phyloP scores from a whole-genome alignment of 2,888 invertebrate genomes.

The Aproaerema taeniolella region DNA sequence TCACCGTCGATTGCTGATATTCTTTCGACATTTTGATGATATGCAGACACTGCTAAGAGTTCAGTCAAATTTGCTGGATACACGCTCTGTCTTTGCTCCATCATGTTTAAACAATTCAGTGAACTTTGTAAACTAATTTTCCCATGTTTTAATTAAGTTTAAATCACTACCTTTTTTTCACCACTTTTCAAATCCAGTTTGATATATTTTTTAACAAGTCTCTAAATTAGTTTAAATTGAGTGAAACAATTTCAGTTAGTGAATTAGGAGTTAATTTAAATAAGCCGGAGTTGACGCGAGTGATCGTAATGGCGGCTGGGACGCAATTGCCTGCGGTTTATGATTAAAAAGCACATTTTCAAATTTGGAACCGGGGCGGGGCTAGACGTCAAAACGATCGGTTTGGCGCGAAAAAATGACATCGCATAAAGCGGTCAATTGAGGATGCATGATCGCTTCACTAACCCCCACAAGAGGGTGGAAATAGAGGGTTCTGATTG shows the following conservation, averaged over 20 bases:
- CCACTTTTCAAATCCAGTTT: conserved; percentile 5
- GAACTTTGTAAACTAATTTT: conserved; percentile 28
- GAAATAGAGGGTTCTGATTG: conserved; percentile 40
- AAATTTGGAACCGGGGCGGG: conserved; percentile 55
- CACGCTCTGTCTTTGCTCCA: conserved; percentile 54
- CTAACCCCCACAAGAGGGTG: conserved; percentile 33
- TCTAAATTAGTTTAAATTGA: conserved; percentile 14
- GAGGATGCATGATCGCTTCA: conserved; percentile 47
- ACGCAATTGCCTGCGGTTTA: conserved; percentile 53
- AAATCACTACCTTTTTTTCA: conserved; percentile 9
- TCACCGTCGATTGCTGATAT: conserved; percentile 42
- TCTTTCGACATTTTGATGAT: conserved; percentile 53
- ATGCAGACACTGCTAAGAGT: conserved; percentile 46
- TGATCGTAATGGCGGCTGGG: conserved; percentile 35
- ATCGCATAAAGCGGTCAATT: conserved; percentile 64
- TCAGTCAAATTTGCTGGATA: conserved; percentile 60
- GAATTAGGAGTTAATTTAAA: conserved; percentile 26
- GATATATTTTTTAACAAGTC: not conserved
- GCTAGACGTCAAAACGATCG: conserved; percentile 52
- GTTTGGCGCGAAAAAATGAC: conserved; percentile 69
- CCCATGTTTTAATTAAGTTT: conserved; percentile 16
- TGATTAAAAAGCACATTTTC: conserved; percentile 58
- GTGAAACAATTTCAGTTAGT: too few species aligned
- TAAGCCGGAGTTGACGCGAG: conserved; percentile 29
- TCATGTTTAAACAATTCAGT: conserved; percentile 37